These are phyloP conservation scores for Brachymystax lenok DNA, from an alignment of 2,797 vertebrate species.

Conservation along the genomic window DNA sequence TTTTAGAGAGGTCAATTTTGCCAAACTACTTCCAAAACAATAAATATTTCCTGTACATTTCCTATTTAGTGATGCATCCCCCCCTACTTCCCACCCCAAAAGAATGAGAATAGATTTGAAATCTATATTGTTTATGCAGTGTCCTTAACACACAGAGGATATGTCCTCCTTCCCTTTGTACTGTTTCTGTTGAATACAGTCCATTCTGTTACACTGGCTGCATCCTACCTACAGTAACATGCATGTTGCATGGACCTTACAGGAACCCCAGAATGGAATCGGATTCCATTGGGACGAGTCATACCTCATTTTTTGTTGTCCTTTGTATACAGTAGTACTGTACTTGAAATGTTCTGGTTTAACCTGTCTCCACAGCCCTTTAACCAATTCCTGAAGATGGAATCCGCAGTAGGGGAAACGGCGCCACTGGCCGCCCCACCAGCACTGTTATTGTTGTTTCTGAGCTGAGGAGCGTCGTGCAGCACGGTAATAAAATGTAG, in stretches of 20 bases:
- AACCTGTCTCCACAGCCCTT: slow-evolving; percentile 6
- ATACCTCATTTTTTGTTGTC: slow-evolving; percentile 44
- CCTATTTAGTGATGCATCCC: not conserved
- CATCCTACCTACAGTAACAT: slow-evolving; percentile 40
- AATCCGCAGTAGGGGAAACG: too few species aligned
- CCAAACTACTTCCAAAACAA: not conserved
- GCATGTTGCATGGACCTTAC: slow-evolving; percentile 60
- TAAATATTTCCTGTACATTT: not conserved
- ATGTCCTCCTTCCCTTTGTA: slow-evolving; percentile 28
- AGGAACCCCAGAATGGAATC: slow-evolving; percentile 37
- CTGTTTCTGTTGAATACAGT: slow-evolving; percentile 12
- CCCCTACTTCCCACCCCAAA: not conserved
- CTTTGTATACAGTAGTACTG: slow-evolving; percentile 40
- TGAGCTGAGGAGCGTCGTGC: too few species aligned
- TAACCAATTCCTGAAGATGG: not conserved
- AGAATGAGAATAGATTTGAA: slow-evolving; percentile 13
- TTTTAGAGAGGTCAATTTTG: slow-evolving; percentile 8
- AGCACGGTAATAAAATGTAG: too few species aligned
- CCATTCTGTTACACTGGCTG: slow-evolving; percentile 18
- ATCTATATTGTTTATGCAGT: slow-evolving; percentile 36
- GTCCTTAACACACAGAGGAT: slow-evolving; percentile 25
- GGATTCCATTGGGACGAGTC: slow-evolving; percentile 31
- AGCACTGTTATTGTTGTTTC: too few species aligned
- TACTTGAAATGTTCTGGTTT: slow-evolving; percentile 39
- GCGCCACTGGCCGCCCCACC: too few species aligned